Base-by-base conservation (phyloP, 2,797 vertebrate genomes). In the Cuniculus paca region DNA sequence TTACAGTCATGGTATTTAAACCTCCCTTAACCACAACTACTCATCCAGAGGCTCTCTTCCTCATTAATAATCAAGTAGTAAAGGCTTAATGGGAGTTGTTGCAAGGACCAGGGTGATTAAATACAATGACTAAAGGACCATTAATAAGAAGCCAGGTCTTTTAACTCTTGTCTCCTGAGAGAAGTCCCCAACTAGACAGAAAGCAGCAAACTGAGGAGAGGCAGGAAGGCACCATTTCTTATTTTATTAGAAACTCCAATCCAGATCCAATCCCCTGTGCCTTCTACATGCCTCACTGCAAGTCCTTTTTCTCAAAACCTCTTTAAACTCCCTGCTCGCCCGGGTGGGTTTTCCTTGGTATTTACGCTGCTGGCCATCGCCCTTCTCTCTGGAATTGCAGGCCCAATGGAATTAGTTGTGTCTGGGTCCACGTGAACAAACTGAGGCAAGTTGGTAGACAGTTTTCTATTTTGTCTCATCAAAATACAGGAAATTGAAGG, bases 131-230 rank as follows among this genome's bases (percentile, higher is more conserved):
- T 88, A 97, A 92, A 97, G 92, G 84, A 83, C 56, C 93, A 94
- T 94, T 96, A 96, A 94, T 72, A 96, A 97, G 95, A 97, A 96
- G 80, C 86, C 72, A 89, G 75, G 28, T 97, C 91, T 96, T 94
- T 95, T 88, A 90, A 92, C 61, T 91, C 28, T 65, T 68, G 82
- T 96, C 94, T 97, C 92, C 52, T 72, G 87, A 87, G 95, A 93
- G 58, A 95, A 86, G 81, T 87, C 82, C 85, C 90, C 84, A 90
- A 68, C 68, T 34, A 89, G 82, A 96, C 1, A 56, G 91, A 97
- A 79, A 97, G 96, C 74, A 95, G 82, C 74, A 48, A 56, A 82
- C 80, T 93, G 20, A 80, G 36, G 70, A 28, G 1, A 54, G 45
- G 81, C 24, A 60, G 36, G 54, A 65, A 34, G 89, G 12, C 13